phyloP scores from a whole-genome alignment of 2,113 vertebrate genomes.

The Lates calcarifer region DNA sequence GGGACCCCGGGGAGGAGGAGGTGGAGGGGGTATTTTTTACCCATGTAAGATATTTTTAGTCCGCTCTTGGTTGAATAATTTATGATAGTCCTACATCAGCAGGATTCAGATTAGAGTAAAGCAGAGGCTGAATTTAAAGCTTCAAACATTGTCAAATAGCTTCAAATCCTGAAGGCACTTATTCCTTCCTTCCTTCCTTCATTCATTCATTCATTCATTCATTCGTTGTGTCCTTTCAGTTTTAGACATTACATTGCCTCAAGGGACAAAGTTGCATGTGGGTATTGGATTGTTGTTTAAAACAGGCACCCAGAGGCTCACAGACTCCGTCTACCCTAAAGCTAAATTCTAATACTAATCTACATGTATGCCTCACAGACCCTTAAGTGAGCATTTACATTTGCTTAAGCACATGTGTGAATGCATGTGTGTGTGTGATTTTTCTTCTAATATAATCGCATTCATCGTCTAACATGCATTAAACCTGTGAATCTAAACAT shows the following conservation, averaged over 20 bases:
- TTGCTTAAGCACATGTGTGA: background rate
- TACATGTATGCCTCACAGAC: constrained; percentile 33
- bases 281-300: background rate
- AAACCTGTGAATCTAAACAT: constrained; percentile 26
- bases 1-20: background rate
- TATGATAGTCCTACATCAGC: constrained; percentile 63
- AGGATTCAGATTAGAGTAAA: constrained; percentile 37
- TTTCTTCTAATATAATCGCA: constrained; percentile 19
- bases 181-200: background rate
- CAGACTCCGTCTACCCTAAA: background rate
- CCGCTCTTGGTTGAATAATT: constrained; percentile 66
- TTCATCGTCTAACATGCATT: constrained; percentile 28
- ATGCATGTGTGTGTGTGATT: background rate
- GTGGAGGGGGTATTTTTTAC: constrained; percentile 58
- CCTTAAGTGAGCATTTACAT: background rate
- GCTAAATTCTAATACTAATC: constrained; percentile 14
- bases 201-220: constrained; percentile 13
- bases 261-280: background rate
- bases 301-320: constrained; percentile 4
- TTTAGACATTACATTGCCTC: background rate
- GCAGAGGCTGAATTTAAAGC: constrained; percentile 5
- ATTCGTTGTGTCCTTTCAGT: background rate
- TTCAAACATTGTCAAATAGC: background rate
- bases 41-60: constrained; percentile 63
- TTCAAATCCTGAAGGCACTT: background rate